These are phyloP conservation scores for Sinella curviseta DNA, from an alignment of 1,140 invertebrate genomes.

Conservation along the genomic window DNA sequence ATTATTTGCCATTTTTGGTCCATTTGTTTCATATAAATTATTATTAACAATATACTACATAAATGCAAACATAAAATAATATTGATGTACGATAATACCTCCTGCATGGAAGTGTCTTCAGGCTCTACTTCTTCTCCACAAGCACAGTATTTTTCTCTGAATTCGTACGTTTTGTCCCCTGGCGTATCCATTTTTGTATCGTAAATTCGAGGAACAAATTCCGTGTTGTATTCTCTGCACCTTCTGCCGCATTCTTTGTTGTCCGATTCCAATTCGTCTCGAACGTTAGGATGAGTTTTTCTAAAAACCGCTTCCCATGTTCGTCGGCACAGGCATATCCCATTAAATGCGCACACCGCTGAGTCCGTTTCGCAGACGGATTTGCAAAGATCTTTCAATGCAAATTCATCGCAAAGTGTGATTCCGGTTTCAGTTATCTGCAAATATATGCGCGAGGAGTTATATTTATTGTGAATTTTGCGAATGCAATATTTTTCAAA, in stretches of 20 bases:
- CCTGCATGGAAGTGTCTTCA: background rate
- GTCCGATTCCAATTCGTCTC: background rate
- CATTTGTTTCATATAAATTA: background rate
- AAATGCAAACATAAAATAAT: too few species aligned
- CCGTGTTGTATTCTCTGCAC: background rate
- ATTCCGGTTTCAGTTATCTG: conserved; percentile 17
- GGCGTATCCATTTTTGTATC: background rate
- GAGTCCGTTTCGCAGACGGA: background rate
- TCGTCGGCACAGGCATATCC: background rate
- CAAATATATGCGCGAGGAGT: background rate
- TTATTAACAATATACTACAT: too few species aligned
- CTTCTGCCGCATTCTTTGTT: background rate
- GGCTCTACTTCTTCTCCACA: background rate
- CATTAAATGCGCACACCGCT: conserved; percentile 12
- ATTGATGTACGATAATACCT: background rate
- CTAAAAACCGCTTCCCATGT: background rate
- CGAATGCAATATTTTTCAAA: background rate
- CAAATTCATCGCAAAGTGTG: conserved; percentile 11
- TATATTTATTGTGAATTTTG: background rate
- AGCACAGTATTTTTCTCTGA: conserved; percentile 9
- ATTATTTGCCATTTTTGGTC: background rate
- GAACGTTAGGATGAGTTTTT: background rate
- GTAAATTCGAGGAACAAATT: background rate
- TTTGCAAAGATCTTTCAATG: background rate
- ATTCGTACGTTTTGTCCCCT: background rate